Conservation (phyloP, 64 coral and sea anemone genomes). For the Montipora efflorescens region DNA sequence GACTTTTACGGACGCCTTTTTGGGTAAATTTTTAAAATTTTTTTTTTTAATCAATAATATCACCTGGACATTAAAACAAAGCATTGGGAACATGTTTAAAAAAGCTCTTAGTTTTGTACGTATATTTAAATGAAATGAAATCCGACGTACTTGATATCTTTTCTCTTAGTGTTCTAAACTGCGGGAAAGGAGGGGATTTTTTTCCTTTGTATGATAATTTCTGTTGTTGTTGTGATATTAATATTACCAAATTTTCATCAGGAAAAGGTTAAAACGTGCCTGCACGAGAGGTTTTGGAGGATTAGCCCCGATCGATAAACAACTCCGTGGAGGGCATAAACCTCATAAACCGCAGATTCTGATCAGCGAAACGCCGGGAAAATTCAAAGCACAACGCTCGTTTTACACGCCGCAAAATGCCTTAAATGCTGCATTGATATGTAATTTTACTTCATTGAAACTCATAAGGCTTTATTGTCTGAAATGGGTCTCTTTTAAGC, state of each 20-base stretch:
- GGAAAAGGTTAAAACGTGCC: background rate
- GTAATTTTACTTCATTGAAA: background rate
- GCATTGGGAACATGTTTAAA: background rate
- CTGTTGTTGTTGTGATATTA: background rate
- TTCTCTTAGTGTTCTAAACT: background rate
- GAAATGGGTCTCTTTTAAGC: background rate
- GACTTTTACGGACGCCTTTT: background rate
- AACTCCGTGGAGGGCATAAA: background rate
- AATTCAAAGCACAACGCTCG: background rate
- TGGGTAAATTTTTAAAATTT: background rate
- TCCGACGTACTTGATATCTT: background rate
- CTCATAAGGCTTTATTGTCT: background rate
- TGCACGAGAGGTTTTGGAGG: background rate
- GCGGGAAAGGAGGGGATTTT: background rate
- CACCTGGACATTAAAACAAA: background rate
- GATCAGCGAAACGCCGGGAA: background rate
- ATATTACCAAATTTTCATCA: background rate
- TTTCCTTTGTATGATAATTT: background rate
- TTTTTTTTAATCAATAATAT: background rate
- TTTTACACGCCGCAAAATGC: background rate
- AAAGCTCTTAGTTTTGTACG: background rate
- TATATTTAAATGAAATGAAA: background rate
- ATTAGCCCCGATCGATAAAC: conserved; percentile 19
- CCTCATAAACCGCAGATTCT: background rate
- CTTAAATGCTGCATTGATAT: background rate